Evolutionary conservation across 2,113 vertebrate genomes (phyloP).

Genomic region (Ctenodactylus gundi): DNA sequence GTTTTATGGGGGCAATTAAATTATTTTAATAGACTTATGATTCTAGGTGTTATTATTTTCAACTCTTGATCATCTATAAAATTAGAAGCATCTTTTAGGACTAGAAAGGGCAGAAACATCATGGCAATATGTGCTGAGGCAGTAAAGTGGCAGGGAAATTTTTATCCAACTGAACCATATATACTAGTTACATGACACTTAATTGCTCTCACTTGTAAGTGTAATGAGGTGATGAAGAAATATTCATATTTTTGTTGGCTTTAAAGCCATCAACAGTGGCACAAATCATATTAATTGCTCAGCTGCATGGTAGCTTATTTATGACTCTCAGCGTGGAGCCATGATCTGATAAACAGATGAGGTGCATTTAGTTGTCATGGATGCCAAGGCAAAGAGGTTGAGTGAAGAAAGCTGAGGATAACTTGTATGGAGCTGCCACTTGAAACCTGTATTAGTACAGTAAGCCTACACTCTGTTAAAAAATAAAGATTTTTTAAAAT

Average conservation of each 20-base stretch:
- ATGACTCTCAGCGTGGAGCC: background rate
- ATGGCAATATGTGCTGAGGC: background rate
- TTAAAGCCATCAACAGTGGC: background rate
- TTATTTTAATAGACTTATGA: background rate
- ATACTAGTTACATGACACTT: background rate
- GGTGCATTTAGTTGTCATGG: background rate
- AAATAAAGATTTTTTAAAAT: background rate
- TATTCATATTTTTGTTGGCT: background rate
- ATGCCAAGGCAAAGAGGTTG: background rate
- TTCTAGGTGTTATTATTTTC: background rate
- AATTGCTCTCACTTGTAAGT: background rate
- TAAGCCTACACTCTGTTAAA: background rate
- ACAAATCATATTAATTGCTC: background rate
- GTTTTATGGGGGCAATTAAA: background rate
- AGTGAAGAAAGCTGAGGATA: background rate
- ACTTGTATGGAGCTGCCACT: background rate
- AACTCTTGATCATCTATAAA: background rate
- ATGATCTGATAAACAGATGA: background rate
- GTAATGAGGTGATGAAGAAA: background rate
- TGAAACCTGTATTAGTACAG: background rate
- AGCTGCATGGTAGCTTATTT: background rate
- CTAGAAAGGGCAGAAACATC: background rate
- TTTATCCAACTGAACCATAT: background rate
- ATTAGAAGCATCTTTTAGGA: background rate
- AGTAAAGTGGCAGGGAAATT: background rate